Evolutionary conservation across 2,888 invertebrate species (phyloP), one percentile per base, ranked within the genome.

Genomic region (Dromius quadrimaculatus): DNA sequence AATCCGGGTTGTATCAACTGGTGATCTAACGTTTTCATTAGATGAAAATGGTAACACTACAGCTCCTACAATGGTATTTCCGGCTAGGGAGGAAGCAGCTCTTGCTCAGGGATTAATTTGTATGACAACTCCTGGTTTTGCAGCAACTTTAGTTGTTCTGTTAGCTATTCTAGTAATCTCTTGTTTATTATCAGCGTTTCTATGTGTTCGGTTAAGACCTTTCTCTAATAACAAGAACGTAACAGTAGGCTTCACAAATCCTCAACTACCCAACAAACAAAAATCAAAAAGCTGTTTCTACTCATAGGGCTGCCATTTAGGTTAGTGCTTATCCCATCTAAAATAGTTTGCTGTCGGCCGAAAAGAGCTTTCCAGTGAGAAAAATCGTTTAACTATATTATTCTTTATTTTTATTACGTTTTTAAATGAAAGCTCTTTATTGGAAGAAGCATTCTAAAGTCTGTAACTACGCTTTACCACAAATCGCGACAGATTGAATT

Each of bases 101-200:
- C 79, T 78, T 70, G 76, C 79, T 22, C 78, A 78, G 34, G 89
- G 89, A 17, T 84, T 94, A 72, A 94, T 96, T 74, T 96, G 95
- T 82, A 95, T 96, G 94, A 95, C 95, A 0, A 95, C 95, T 2
- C 92, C 94, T n/a, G 94, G 95, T 8, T 96, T 96, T 78, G 92
- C 94, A 36, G 92, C 93, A 28, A 93, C 94, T 22, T 85, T 96
- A 22, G 89, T 95, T 61, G 88, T 95, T 50, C 86, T 96, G 19
- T 85, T 96, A 71, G 92, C 90, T 64, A 92, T 95, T 62, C 84
- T 96, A 75, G 84, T 95, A 69, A 89, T 92, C 71, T 94, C 95
- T 6, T 96, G 95, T 79, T 85, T 94, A 28, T 87, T 95, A 74
- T 95, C 95, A 59, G 92, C 94, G 17, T 90, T 95, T 77, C 85